phyloP scores from a whole-genome alignment of 2,113 vertebrate species.

The Centropristis striata region DNA sequence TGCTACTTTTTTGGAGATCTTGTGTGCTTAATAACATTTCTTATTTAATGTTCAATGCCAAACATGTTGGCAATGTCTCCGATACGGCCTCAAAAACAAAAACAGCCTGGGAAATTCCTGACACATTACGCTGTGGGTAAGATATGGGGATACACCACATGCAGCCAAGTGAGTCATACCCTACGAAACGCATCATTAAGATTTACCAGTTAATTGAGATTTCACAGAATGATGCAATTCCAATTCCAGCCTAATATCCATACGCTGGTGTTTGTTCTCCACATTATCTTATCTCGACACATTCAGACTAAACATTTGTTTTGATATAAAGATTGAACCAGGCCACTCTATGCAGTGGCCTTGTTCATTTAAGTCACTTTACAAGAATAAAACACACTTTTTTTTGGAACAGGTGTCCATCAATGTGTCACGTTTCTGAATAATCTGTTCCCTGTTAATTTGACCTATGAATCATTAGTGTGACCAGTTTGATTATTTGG shows the following conservation, averaged over 20 bases:
- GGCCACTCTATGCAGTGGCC: background rate
- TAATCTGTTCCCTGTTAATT: constrained; percentile 7
- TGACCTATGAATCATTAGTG: constrained; percentile 54
- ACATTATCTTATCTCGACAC: background rate
- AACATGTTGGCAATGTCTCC: background rate
- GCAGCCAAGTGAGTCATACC: background rate
- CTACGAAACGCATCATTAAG: background rate
- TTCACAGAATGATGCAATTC: constrained; percentile 43
- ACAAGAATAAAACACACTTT: background rate
- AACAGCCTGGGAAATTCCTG: constrained; percentile 17
- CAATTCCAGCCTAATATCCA: constrained; percentile 17
- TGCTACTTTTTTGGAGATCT: background rate
- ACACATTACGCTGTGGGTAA: background rate
- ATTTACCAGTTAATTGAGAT: constrained; percentile 26
- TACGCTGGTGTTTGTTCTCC: background rate
- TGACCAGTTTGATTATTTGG: constrained; percentile 36
- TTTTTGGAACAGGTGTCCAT: constrained; percentile 27
- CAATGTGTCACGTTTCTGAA: constrained; percentile 35
- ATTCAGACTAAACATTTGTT: background rate
- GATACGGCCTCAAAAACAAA: background rate
- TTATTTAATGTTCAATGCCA: too few relatives aligned
- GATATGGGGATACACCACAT: background rate
- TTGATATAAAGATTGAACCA: background rate
- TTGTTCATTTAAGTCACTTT: background rate
- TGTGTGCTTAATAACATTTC: background rate